Conservation (phyloP, 2,797 vertebrate species). For the Coregonus ussuriensis region DNA sequence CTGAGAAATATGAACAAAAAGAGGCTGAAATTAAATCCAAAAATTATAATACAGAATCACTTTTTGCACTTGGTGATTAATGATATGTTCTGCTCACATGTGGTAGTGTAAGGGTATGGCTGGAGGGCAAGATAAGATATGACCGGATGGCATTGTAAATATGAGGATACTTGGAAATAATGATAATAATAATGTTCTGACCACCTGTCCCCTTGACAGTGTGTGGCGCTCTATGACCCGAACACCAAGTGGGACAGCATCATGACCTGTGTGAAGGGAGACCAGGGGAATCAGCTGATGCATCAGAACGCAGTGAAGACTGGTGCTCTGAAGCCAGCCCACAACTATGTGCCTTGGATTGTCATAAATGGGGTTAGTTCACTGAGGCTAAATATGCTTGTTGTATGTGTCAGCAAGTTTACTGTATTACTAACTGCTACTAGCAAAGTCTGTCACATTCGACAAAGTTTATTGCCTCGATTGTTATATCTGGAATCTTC, state of each 20-base stretch:
- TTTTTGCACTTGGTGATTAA: background rate
- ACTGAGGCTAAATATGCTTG: background rate
- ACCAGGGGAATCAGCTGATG: constrained; percentile 82
- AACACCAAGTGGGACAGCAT: constrained; percentile 49
- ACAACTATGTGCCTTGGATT: constrained; percentile 90
- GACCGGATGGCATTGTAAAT: background rate
- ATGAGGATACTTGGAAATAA: too few relatives aligned
- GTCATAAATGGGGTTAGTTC: constrained; percentile 84
- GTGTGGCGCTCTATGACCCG: constrained; percentile 69
- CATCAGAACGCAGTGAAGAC: constrained; percentile 85
- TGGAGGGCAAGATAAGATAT: background rate
- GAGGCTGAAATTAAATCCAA: background rate
- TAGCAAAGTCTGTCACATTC: background rate
- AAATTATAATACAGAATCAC: background rate
- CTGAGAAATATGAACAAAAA: background rate
- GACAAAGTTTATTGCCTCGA: background rate
- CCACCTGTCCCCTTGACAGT: constrained; percentile 68
- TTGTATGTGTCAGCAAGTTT: background rate
- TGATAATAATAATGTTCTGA: background rate
- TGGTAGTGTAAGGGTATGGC: background rate
- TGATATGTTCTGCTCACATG: background rate
- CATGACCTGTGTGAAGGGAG: constrained; percentile 75
- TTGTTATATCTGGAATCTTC: background rate
- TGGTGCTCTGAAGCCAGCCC: constrained; percentile 73
- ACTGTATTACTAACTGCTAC: background rate